Base-by-base conservation (phyloP, 2,797 vertebrate species). In the Echeneis naucrates region DNA sequence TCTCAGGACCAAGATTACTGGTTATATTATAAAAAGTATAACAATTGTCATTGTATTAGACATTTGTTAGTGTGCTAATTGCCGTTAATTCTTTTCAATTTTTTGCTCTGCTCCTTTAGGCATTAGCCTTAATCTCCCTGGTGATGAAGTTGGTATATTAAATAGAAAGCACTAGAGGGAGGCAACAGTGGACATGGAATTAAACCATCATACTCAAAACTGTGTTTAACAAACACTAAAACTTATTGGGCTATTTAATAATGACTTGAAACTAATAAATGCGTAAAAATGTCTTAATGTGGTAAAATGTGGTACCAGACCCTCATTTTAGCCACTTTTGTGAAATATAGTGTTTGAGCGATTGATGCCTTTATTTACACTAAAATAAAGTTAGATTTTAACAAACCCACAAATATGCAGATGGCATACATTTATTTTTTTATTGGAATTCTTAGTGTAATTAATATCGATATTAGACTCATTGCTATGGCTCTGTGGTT, bases 41-140 rank as follows among this genome's bases (percentile, higher is more conserved):
- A 87, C 81, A 91, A 93, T 88, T 87, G 87, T 80, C 82, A 83
- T 87, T 63, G 78, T 89, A 94, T 93, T 94, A 93, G 87, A 83
- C 82, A 85, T 93, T 93, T 89, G 89, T 92, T 92, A 92, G 81
- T 67, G 77, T 81, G 81, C 90, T 95, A 94, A 95, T 95, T 94
- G 89, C 84, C 85, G 84, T 91, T 94, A 93, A 93, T 94, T 94
- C 83, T 91, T 93, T 92, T 93, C 89, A 90, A 87, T 93, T 94
- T 92, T 91, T 83, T 88, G 79, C 87, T 80, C 84, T 80, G 84
- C 88, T 94, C 86, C 91, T 93, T 91, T 90, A 90, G 88, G 93
- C 90, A 92, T 94, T 91, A 93, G 89, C 77, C 88, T 88, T 94
- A 93, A 94, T 95, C 92, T 92, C 88, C 89, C 86, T 82, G 80